phyloP scores from a whole-genome alignment of 2,888 invertebrate species.

The Cepaea hortensis region DNA sequence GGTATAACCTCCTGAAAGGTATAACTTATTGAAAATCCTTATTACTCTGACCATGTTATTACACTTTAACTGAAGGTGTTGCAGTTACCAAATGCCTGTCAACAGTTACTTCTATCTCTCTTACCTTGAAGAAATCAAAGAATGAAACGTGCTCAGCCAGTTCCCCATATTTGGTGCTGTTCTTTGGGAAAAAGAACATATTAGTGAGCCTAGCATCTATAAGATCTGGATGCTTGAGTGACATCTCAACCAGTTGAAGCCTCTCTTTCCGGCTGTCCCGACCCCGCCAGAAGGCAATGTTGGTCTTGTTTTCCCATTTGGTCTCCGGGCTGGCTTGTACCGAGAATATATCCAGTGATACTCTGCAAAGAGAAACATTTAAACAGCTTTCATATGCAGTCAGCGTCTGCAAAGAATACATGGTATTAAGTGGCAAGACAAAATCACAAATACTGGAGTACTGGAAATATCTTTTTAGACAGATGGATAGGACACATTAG shows the following conservation, averaged over 20 bases:
- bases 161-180: conserved; percentile 90
- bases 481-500: too few relatives aligned
- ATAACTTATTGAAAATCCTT: too few relatives aligned
- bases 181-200: conserved; percentile 94
- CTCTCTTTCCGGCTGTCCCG: conserved; percentile 92
- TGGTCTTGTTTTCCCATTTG: conserved; percentile 85
- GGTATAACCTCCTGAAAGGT: too few relatives aligned
- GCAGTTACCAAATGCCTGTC: too few relatives aligned
- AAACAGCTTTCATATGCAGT: too few relatives aligned
- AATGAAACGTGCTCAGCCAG: conserved; percentile 90
- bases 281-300: conserved; percentile 92
- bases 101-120: too few relatives aligned
- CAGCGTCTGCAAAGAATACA: too few relatives aligned
- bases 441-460: not conserved
- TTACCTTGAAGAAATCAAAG: conserved; percentile 94
- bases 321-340: conserved; percentile 86
- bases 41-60: too few relatives aligned
- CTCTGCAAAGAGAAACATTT: conserved; percentile 79
- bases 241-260: conserved; percentile 87
- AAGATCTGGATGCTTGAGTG: conserved; percentile 85
- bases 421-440: too few relatives aligned
- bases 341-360: conserved; percentile 91
- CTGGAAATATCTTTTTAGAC: not conserved
- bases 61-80: too few relatives aligned
- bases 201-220: conserved; percentile 94